phyloP scores from a whole-genome alignment of 2,113 vertebrate genomes.

The Hepsetus odoe region DNA sequence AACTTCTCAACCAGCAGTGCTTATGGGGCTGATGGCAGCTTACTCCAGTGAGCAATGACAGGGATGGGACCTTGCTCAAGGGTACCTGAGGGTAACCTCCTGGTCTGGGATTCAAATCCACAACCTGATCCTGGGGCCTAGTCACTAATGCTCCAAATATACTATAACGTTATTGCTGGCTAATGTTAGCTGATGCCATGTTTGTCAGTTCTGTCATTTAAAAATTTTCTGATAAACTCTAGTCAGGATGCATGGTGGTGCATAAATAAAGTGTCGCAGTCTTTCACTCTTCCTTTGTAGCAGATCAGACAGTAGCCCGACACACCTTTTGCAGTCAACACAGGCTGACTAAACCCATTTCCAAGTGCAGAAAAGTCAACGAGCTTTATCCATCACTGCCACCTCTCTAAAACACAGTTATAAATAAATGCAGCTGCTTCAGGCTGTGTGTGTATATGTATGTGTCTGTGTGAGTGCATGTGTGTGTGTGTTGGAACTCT shows the following conservation, averaged over 20 bases:
- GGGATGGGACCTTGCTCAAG: no score
- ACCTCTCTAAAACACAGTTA: constrained; percentile 40
- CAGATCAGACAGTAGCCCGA: not conserved
- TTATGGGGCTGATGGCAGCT: no score
- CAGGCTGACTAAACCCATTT: constrained; percentile 27
- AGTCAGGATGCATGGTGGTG: no score
- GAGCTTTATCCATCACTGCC: constrained; percentile 51
- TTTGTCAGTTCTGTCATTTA: not conserved
- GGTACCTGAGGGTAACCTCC: no score
- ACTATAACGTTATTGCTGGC: no score
- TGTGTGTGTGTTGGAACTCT: constrained; percentile 17
- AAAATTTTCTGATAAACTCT: not conserved
- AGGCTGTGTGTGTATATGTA: constrained; percentile 25
- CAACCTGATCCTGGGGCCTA: no score
- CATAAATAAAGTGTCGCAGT: not conserved
- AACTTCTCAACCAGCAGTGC: not conserved
- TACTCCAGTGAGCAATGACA: no score
- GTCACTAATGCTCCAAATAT: no score
- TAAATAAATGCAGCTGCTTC: constrained; percentile 42
- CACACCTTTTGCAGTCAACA: constrained; percentile 3
- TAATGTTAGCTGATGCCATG: no score
- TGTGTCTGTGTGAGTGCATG: no score
- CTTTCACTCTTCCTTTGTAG: not conserved
- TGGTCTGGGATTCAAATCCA: no score
- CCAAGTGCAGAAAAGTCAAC: constrained; percentile 43